Conservation (phyloP, 2,888 invertebrate genomes). For the Andricus quercusramuli region DNA sequence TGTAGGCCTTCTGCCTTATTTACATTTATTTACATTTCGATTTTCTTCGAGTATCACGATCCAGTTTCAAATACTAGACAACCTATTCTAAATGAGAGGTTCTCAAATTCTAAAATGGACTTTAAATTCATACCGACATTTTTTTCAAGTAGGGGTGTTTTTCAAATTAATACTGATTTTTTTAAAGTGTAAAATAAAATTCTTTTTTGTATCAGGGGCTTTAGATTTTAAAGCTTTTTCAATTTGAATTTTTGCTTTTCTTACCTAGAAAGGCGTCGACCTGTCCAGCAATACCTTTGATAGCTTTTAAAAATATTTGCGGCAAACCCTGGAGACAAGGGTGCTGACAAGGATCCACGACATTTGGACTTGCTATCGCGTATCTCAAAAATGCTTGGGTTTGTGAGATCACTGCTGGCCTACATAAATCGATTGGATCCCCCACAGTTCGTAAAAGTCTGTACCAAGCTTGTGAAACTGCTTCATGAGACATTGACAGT, state of each 20-base stretch:
- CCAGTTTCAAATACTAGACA: neutral
- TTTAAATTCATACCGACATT: too few relatives aligned
- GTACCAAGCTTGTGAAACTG: slow-evolving; percentile 97
- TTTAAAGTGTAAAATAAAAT: too few relatives aligned
- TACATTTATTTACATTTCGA: slow-evolving; percentile 19
- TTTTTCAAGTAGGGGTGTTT: too few relatives aligned
- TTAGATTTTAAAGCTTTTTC: too few relatives aligned
- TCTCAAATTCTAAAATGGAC: neutral
- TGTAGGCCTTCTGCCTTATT: neutral
- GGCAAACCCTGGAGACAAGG: slow-evolving; percentile 91
- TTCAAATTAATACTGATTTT: too few relatives aligned
- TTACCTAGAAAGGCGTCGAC: slow-evolving; percentile 97
- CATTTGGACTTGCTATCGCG: slow-evolving; percentile 87
- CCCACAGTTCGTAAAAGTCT: slow-evolving; percentile 95
- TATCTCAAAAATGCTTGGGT: slow-evolving; percentile 89
- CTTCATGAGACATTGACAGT: slow-evolving; percentile 91
- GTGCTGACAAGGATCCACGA: slow-evolving; percentile 94
- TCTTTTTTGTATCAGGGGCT: too few relatives aligned
- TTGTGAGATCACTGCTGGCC: slow-evolving; percentile 87
- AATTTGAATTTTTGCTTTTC: slow-evolving; percentile 59
- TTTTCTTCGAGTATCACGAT: neutral
- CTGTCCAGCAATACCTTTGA: slow-evolving; percentile 94
- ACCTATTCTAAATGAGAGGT: neutral
- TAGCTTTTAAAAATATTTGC: slow-evolving; percentile 94
- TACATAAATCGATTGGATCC: slow-evolving; percentile 95